Percentiles rank a stretch among this genome's conserved stretches.
Conservation (phyloP, 2,113 vertebrate genomes). For the Cyanoliseus patagonus region DNA sequence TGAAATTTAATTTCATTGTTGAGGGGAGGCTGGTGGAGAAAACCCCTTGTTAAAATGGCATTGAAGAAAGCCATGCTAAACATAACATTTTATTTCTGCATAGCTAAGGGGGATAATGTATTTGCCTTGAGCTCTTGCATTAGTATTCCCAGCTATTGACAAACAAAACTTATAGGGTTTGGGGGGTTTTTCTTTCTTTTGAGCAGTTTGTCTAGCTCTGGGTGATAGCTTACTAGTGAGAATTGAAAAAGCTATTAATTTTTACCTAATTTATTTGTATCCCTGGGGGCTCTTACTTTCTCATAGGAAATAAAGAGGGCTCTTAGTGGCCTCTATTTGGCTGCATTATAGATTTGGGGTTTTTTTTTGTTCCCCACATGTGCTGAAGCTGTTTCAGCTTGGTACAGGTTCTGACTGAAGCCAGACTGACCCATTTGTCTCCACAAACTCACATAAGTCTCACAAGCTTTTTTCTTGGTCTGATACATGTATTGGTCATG, state of each 20-base stretch:
- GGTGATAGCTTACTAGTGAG: slow-evolving; percentile 47
- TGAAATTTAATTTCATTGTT: slow-evolving; percentile 43
- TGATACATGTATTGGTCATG: background rate
- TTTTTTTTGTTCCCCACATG: background rate
- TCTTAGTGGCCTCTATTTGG: background rate
- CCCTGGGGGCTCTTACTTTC: background rate
- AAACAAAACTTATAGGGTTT: slow-evolving; percentile 39
- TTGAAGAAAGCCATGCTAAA: slow-evolving; percentile 13
- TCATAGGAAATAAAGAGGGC: background rate
- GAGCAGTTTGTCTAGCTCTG: background rate
- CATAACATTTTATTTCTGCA: background rate
- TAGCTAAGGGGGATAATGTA: slow-evolving; percentile 11
- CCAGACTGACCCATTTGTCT: background rate
- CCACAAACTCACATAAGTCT: background rate
- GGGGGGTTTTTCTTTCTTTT: background rate
- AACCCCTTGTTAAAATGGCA: background rate
- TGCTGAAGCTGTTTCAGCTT: background rate
- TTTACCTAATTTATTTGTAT: slow-evolving; percentile 51
- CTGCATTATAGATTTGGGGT: background rate
- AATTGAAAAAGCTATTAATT: slow-evolving; percentile 58
- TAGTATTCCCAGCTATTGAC: slow-evolving; percentile 36
- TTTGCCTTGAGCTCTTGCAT: slow-evolving; percentile 57
- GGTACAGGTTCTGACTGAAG: background rate
- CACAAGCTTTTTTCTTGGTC: background rate
- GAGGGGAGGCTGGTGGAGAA: background rate